Base-by-base conservation (phyloP, 2,888 invertebrate species). In the Amphipoea oculea region DNA sequence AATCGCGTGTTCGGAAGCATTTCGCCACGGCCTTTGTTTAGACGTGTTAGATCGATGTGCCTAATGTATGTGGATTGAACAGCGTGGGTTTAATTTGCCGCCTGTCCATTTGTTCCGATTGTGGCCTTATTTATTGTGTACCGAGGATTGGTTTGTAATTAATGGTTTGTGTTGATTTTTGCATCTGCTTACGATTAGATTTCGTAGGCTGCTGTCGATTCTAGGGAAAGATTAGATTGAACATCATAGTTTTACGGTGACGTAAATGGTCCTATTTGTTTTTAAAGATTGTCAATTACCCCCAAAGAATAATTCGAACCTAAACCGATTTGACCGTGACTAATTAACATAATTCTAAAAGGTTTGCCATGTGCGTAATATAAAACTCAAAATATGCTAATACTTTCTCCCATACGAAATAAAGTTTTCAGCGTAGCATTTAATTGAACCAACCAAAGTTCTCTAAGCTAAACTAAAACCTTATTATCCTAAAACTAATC, bases 101-200 rank as follows among this genome's bases (percentile, higher is more conserved):
- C 93, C 93, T 96, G 96, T 96, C 96, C 96, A 96, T 96, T 96
- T 94, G 95, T 96, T 96, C 95, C 96, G 96, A 96, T 97, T 96
- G 94, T 88, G 92, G 91, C 91, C 92, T 95, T 96, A 96, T 96
- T 96, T 96, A 96, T 96, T 92, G 96, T 92, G 90, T 91, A 88
- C 88, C 86, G 89, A 90, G 92, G 92, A 95, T 95, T 95, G 95
- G 93, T 91, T 92, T 78, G 84, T 88, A 87, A 87, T 89, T 90
- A 85, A 85, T 87, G 86, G 89, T 88, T 88, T 85, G 86, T 89
- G 81, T 88, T 84, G 83, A 76, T 81, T 83, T 84, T 85, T 79
- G 78, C 82, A 76, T 76, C 40, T 74, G 48, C 71, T 78, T 51
- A 14, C 36, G 51, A 40, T 72, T 68, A 42, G 6, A 6, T 29